Base-by-base conservation (phyloP, 2,113 vertebrate genomes). In the Blennius ocellaris region DNA sequence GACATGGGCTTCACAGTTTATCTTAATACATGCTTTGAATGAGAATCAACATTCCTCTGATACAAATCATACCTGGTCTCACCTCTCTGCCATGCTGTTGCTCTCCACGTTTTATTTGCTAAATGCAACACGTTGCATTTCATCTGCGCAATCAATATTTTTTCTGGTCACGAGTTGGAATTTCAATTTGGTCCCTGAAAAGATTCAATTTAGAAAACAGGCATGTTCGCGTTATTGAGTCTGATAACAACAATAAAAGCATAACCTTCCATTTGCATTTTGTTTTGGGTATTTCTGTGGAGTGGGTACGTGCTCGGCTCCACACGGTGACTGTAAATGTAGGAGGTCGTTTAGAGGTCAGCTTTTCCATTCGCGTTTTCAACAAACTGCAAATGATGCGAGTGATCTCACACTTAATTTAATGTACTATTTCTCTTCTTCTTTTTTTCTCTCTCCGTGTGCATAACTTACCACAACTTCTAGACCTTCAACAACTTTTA, bases 131-230 rank as follows among this genome's bases (percentile, higher is more conserved):
- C 78, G 59, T 76, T 71, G 39, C 17, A 68, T 73, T 83, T 49
- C 77, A 73, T 80, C 66, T 63, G 21, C 75, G 41, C n/a, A 54
- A 78, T 90, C 73, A 59, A 86, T 86, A 69, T 54, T 15, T 82
- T 82, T 81, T 80, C 17, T 14, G 76, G 51, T 84, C 73, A 62
- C 11, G 0, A 21, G 8, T 11, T 68, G 49, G 73, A 81, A 81
- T 83, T 81, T 15, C 69, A 83, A 78, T 82, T 72, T 79, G 11
- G 12, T 2, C 55, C 37, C 54, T 68, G 68, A 72, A 78, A 63
- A 75, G 49, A 68, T 64, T 70, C 45, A 56, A 73, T 78, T 54
- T 68, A 70, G 47, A 81, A 82, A 68, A 66, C 76, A 73, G 37
- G 17, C 64, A 48, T 70, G 69, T 83, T 45, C 49, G 21, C 38